A percentile compares a stretch with the other conserved stretches of the same genome.
phyloP scores from a whole-genome alignment of 2,888 invertebrate species.

The Pollenia labialis region DNA sequence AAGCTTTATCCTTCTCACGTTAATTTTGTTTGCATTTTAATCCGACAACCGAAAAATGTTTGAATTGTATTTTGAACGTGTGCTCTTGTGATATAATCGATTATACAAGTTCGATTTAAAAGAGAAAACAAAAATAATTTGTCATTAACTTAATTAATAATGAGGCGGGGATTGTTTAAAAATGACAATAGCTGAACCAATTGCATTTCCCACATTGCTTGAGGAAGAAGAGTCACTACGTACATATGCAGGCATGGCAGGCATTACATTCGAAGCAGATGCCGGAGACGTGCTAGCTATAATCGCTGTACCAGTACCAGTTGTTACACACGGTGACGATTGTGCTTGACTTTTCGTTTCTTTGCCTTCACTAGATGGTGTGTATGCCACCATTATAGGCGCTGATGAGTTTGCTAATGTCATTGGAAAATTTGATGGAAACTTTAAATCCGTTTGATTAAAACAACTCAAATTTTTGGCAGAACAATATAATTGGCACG shows the following conservation, averaged over 20 bases:
- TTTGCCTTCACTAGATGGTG: constrained; percentile 13
- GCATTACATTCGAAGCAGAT: constrained; percentile 38
- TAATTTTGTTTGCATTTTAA: no score
- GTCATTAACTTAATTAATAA: constrained; percentile 37
- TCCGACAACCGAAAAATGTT: no score
- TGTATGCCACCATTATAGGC: constrained; percentile 60
- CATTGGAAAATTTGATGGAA: constrained; percentile 52
- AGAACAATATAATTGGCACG: constrained; percentile 79
- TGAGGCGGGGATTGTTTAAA: constrained; percentile 54
- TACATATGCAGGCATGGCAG: constrained; percentile 32
- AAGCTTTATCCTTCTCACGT: no score
- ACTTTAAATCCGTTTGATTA: constrained; percentile 63
- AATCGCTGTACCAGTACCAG: constrained; percentile 2
- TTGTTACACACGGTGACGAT: constrained; percentile 21
- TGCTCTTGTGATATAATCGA: no score
- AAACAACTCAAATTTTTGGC: constrained; percentile 69
- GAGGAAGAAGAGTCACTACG: constrained; percentile 55
- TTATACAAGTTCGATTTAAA: background rate
- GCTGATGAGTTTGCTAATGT: constrained; percentile 27
- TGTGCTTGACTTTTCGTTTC: constrained; percentile 20
- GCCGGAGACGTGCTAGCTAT: constrained; percentile 26
- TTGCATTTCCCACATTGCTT: constrained; percentile 27
- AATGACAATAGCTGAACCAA: constrained; percentile 47
- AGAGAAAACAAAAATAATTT: constrained; percentile 11
- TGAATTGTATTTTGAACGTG: no score